These are phyloP conservation scores for Trichacis sp. DNA, from an alignment of 2,888 invertebrate species.

Conservation along the genomic window DNA sequence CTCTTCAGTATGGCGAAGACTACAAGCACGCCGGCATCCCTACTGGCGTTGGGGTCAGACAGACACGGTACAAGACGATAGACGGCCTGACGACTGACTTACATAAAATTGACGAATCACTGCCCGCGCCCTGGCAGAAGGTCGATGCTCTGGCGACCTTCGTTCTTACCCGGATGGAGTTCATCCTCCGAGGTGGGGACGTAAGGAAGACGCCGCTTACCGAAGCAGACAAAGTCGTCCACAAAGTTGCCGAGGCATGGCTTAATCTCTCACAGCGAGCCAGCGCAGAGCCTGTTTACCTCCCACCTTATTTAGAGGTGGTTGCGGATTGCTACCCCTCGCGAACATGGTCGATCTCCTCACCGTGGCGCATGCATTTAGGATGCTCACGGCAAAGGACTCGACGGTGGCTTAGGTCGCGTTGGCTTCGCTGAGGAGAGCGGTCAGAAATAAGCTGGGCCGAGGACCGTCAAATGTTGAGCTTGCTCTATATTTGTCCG, in stretches of 20 bases:
- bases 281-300: constrained; percentile 50
- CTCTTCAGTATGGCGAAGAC: neutral
- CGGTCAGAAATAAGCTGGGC: constrained; percentile 32
- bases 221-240: constrained; percentile 46
- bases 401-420: constrained; percentile 41
- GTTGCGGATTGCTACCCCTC: constrained; percentile 53
- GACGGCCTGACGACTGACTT: constrained; percentile 15
- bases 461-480: neutral
- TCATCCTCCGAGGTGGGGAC: constrained; percentile 28
- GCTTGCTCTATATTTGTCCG: constrained; percentile 23
- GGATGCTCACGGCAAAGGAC: constrained; percentile 50
- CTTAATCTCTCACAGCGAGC: constrained; percentile 56
- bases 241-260: constrained; percentile 48
- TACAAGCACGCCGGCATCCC: constrained; percentile 28
- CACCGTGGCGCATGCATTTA: constrained; percentile 53
- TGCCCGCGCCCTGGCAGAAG: constrained; percentile 26
- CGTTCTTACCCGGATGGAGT: neutral
- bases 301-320: constrained; percentile 47
- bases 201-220: constrained; percentile 46
- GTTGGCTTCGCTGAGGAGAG: constrained; percentile 31
- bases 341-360: constrained; percentile 49
- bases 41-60: constrained; percentile 25
- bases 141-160: neutral
- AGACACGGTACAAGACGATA: constrained; percentile 33
- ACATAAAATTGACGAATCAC: constrained; percentile 15